Evolutionary conservation across 2,888 invertebrate genomes (phyloP), one percentile per base, ranked within the genome.

Genomic region (Drosophila picticornis): DNA sequence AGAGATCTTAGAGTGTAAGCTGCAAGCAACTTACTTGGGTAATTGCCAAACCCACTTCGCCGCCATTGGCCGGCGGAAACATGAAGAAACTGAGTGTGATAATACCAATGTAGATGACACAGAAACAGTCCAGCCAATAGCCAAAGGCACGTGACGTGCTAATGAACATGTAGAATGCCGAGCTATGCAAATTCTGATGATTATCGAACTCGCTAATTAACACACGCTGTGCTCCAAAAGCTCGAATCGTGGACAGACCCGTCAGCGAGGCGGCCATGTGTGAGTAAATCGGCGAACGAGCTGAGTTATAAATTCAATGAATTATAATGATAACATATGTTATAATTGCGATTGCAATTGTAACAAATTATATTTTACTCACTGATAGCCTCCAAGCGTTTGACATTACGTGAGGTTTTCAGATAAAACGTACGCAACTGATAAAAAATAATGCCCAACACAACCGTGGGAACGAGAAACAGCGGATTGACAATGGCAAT

Each of bases 61-160:
- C 97, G 27, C 96, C 96, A 75, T 94, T 93, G 94, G 94, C 94
- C 91, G 94, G 94, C 51, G 95, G 95, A 59, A 96, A 94, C 1
- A 97, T 92, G 53, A 99, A 95, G 93, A 98, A 97, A 88, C 97
- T 97, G 83, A 97, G 94, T 0, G 98, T 97, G 0, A 99, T 98
- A 62, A 97, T 93, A 0, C 95, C 95, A 74, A 99, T 97, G 93
- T 98, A 99, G 16, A 97, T 80, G 0, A 97, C 95, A 91, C 98
- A 98, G 61, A 98, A 95, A 77, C 97, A 94, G 92, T 99, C 99
- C 86, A 99, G 94, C 95, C 97, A 97, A 91, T 98, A 97, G 0
- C 98, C 99, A 91, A 99, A 98, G 83, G 99, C 99, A 75, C 99
- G 95, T 2, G 97, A 97, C 2, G 97, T 96, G 0, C 97, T 96